These are phyloP conservation scores for Nothocercus nigrocapillus DNA, from an alignment of 2,113 vertebrate species.

Conservation along the genomic window DNA sequence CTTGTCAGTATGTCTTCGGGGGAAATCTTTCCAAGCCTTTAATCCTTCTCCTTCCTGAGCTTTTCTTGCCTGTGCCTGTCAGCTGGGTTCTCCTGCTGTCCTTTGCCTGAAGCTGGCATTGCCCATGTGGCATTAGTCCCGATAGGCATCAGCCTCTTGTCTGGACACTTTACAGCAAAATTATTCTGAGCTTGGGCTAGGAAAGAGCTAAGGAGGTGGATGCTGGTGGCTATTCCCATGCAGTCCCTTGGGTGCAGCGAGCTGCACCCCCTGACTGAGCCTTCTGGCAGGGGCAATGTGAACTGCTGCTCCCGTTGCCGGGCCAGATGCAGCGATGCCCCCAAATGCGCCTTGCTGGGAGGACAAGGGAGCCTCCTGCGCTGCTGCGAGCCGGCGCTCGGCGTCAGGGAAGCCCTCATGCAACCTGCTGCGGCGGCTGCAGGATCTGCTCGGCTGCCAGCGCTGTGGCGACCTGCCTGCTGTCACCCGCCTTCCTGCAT, in stretches of 20 bases:
- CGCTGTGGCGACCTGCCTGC: background rate
- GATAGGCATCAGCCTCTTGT: background rate
- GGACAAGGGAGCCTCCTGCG: background rate
- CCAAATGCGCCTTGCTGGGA: background rate
- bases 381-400: background rate
- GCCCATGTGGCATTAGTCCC: background rate
- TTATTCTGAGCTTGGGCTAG: background rate
- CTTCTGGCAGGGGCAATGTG: background rate
- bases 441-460: background rate
- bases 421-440: background rate
- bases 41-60: background rate
- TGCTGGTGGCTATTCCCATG: background rate
- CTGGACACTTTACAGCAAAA: background rate
- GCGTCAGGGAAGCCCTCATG: rapidly evolving
- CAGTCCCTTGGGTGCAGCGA: background rate
- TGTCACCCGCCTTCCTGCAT: background rate
- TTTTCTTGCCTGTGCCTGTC: background rate
- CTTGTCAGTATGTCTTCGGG: background rate
- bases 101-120: background rate
- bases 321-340: background rate
- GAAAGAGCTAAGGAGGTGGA: background rate
- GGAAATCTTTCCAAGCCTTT: conserved; percentile 1
- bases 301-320: rapidly evolving
- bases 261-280: rapidly evolving
- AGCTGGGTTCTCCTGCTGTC: background rate